Evolutionary conservation across 2,797 vertebrate species (phyloP), one percentile per base, ranked within the genome.

Genomic region (Diceros bicornis): DNA sequence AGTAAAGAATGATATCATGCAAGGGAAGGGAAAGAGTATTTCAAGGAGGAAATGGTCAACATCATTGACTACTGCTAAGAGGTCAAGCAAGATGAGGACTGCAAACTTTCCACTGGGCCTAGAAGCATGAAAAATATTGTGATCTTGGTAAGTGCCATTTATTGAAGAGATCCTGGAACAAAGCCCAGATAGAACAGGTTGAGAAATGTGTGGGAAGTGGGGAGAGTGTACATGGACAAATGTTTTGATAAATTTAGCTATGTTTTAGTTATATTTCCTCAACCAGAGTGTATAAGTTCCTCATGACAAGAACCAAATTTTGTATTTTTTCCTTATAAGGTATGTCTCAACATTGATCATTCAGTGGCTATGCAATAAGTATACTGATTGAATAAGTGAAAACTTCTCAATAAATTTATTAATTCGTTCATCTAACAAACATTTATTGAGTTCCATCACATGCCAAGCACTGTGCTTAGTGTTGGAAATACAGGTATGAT

Each of bases 221-320:
- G 6, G 14, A 74, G 12, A 92, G 7, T 74, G 7, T 74, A 10
- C 74, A 21, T 34, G n/a, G 57, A 89, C 47, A 92, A 78, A 29
- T 91, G 23, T 55, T 94, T 87, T 74, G n/a, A 55, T 94, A 81
- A 94, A 68, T 41, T 82, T 91, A 78, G 13, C 13, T 94, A 16
- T 77, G n/a, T 75, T 88, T 96, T 62, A 81, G 68, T 87, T 81
- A 10, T 71, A 88, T 83, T 83, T 91, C 13, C 9, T 41, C 75
- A 75, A 66, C 27, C 71, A 41, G 7, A 84, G 5, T 61, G 6
- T 79, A 5, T 52, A 94, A 82, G 50, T 72, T 96, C 27, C 87
- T 95, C 68, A 87, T 64, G 57, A 83, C 52, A 77, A 85, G n/a
- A 91, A 59, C 10, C 14, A 89, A 87, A 95, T 64, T 94, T 75